Evolutionary conservation across 2,113 vertebrate species (phyloP), one percentile per base, ranked within the genome.

Genomic region (Maccullochella peelii): DNA sequence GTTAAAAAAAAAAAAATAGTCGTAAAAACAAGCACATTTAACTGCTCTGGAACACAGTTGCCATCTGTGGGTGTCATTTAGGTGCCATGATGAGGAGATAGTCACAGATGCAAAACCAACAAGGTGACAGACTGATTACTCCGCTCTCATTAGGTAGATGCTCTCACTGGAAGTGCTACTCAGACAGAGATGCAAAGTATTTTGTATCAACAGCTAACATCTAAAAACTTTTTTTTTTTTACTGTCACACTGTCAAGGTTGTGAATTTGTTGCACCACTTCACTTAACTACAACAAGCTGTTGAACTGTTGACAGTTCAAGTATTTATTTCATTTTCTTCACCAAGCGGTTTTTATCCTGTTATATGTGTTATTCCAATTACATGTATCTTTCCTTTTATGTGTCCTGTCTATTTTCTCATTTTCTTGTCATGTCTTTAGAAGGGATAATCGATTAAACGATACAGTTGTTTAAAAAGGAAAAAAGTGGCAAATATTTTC

Each of bases 41-140:
- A 55, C 74, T 75, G 84, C 80, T 84, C 77, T 75, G 82, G 33
- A 69, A 73, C 70, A 77, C 79, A 79, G 73, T 63, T 70, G 58
- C 83, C 85, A 91, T 89, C 89, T 91, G 89, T 85, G 80, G 85
- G 36, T 87, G 87, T 89, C 87, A 80, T 86, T 83, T 82, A 74
- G 67, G 65, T 70, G 67, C 76, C 9, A 15, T 80, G 73, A 82
- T 81, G 23, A 47, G 63, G 66, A 75, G 73, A 79, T 54, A 71
- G 77, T 77, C 77, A 81, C 88, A 88, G 89, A 92, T 79, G 85
- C 70, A 85, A 87, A 86, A 82, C 78, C 88, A 86, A 85, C 86
- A 86, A 9, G 77, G 63, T 1, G 70, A 80, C 79, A 74, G 79
- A 71, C 73, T 25, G 77, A 86, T 92, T 42, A 50, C 80, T 75